These are phyloP conservation scores for Anoncus sp. DNA, from an alignment of 2,888 invertebrate genomes.

Conservation along the genomic window DNA sequence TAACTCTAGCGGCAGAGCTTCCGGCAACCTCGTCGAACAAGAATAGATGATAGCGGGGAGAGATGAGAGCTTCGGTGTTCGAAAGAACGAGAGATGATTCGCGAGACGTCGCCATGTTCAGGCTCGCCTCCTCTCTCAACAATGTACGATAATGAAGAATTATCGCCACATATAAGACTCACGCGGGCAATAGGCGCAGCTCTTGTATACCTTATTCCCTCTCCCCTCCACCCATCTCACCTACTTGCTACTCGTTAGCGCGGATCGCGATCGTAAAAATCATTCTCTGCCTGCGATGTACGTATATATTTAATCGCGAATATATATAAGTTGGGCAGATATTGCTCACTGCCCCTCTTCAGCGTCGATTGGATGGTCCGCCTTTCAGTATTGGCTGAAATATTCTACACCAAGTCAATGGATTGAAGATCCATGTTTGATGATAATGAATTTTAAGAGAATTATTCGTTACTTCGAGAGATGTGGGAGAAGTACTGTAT, in stretches of 20 bases:
- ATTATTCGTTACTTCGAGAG: background rate
- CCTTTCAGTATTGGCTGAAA: background rate
- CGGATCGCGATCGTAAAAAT: slow-evolving; percentile 79
- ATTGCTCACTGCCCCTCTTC: slow-evolving; percentile 3
- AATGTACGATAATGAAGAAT: slow-evolving; percentile 83
- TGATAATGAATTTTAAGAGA: background rate
- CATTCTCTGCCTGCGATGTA: slow-evolving; percentile 59
- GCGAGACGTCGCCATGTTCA: slow-evolving; percentile 50
- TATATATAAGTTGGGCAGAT: slow-evolving; percentile 40
- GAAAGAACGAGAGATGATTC: slow-evolving; percentile 46
- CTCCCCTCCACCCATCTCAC: too few relatives aligned
- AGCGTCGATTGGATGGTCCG: background rate
- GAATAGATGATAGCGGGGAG: slow-evolving; percentile 48
- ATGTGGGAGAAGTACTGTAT: background rate
- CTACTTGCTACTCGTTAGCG: slow-evolving; percentile 78
- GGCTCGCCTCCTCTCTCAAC: slow-evolving; percentile 70
- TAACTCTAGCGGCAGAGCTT: slow-evolving; percentile 17
- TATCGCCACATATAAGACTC: slow-evolving; percentile 80
- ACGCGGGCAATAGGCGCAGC: slow-evolving; percentile 72
- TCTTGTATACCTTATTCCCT: slow-evolving; percentile 29
- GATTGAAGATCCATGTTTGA: background rate
- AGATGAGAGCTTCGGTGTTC: slow-evolving; percentile 58
- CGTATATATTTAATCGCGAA: slow-evolving; percentile 50
- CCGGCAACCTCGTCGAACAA: slow-evolving; percentile 22
- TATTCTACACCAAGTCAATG: background rate